Base-by-base conservation (phyloP, 2,888 invertebrate genomes). In the Xanthia togata region DNA sequence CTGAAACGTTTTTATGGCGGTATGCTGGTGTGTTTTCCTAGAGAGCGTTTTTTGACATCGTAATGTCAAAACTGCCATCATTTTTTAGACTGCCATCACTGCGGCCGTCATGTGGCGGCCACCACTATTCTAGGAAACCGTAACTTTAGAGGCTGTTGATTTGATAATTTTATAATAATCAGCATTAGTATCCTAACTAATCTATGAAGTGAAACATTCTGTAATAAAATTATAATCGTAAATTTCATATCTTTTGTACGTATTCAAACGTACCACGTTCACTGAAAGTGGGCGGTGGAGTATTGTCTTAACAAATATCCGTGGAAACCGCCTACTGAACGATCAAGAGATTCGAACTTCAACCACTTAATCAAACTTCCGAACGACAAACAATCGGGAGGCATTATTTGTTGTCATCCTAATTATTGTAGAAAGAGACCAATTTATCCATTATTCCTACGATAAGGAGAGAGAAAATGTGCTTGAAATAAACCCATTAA, bases 321-420 rank as follows among this genome's bases (percentile, higher is more conserved):
- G 50, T 17, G 68, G 77, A 78, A 82, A 76, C 79, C 84, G 76
- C 82, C 82, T 76, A 77, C 81, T 82, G 86, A 84, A 88, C 79
- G 81, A 86, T 76, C 69, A 78, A 82, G 78, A 74, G 75, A 77
- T 84, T 84, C 76, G 50, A 87, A 87, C 82, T 87, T 86, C 76
- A 60, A 74, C 62, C 88, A 89, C 88, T 90, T 89, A 84, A 87
- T 84, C 86, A 83, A 87, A 89, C 83, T 91, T 89, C 81, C 65
- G 84, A 89, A 87, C 84, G 86, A 88, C 89, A 87, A 92, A 91
- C 88, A 87, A 90, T 89, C 76, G 87, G 50, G 76, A 82, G 78
- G 78, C 81, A 90, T 88, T 88, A 87, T 81, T 87, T 88, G 85
- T 84, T 89, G 86, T 87, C 89, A 81, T 81, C 85, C 85, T 89